Base-by-base conservation (phyloP, 2,113 vertebrate genomes). In the Ammodytes marinus region DNA sequence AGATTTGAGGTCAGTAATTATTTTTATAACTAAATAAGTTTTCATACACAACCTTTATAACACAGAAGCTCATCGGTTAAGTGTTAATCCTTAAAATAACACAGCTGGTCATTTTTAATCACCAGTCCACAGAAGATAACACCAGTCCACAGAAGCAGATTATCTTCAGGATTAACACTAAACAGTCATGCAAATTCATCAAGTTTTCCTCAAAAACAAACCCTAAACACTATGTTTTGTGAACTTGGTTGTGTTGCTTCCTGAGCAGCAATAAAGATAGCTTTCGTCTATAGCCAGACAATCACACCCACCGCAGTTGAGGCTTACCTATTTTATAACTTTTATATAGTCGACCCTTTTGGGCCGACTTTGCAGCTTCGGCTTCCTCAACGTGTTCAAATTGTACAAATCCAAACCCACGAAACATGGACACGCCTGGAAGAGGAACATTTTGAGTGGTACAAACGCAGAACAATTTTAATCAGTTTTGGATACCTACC, bases 251-350 rank as follows among this genome's bases (percentile, higher is more conserved):
- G 61, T 27, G 27, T 54, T 71, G 12, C 19, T 65, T 3, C 1
- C 6, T 53, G 37, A 43, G 49, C 49, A 77, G 17, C 6, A 80
- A 46, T 13, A 71, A 60, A 70, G 27, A 27, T 1, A 43, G 4
- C n/a, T 46, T 42, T 53, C 8, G 19, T 66, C 7, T 70, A 68
- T 55, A 17, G 69, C 58, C 65, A 82, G 15, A 87, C 82, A 93
- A 76, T 74, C 84, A 89, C 60, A 69, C 60, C 76, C 69, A 71
- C 17, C 73, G 67, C 53, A 82, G 75, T 74, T 70, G 80, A 79
- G 69, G 86, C 96, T 96, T 96, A 97, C 96, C 96, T 97, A 97
- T 95, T 97, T 96, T 95, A 96, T 95, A 96, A 93, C 95, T 93
- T 97, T 95, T 96, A 96, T 95, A 97, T 95, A 97, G 92, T 89